Evolutionary conservation across 2,113 vertebrate genomes (phyloP), one percentile per base, ranked within the genome.

Genomic region (Sebastes fasciatus): DNA sequence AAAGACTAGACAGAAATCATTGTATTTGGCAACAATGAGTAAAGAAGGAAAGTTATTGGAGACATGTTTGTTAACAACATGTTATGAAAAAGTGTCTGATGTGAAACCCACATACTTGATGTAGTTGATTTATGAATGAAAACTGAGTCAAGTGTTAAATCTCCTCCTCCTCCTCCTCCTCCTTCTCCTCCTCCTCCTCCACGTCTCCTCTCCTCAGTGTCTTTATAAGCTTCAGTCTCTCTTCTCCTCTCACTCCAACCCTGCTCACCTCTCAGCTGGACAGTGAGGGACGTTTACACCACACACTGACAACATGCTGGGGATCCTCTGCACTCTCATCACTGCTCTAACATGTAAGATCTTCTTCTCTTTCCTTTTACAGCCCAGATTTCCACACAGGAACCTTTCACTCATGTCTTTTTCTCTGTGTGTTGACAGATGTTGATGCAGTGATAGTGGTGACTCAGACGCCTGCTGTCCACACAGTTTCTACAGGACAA

Each of bases 241-340:
- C 77, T 48, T 61, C 83, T 84, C 66, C 57, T 66, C 8, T 58
- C 79, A 80, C 60, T 82, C 51, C 74, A 64, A 65, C 64, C 61
- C 83, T 57, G 54, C 6, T n/a, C 52, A 58, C 23, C 0, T 83
- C 60, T 80, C n/a, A n/a, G n/a, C n/a, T n/a, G n/a, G n/a, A n/a
- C n/a, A n/a, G n/a, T n/a, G n/a, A n/a, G n/a, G n/a, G n/a, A n/a
- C n/a, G n/a, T n/a, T n/a, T n/a, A n/a, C n/a, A n/a, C n/a, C n/a
- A n/a, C n/a, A n/a, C n/a, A n/a, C n/a, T n/a, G n/a, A n/a, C n/a
- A n/a, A n/a, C n/a, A n/a, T n/a, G n/a, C n/a, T n/a, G n/a, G n/a
- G 46, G 70, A 87, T 34, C 0, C 70, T 94, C 74, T 90, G 82
- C 78, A 72, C 89, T 86, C 84, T 90, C n/a, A n/a, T n/a, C n/a